Evolutionary conservation across 2,113 vertebrate genomes (phyloP).

Genomic region (Psittacula cyanocephala): DNA sequence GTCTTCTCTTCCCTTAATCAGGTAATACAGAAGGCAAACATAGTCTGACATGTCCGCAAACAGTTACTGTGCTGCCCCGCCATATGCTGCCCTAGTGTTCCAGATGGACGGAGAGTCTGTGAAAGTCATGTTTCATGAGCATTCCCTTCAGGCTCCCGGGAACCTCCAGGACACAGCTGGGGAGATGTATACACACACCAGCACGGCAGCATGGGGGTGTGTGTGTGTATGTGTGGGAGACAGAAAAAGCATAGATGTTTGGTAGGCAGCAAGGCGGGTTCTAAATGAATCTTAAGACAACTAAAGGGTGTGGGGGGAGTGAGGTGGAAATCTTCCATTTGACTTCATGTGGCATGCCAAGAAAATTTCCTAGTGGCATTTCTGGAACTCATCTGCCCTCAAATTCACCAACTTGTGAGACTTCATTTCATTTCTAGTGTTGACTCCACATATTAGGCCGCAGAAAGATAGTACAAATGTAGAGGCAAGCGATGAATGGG

Average conservation of each 20-base stretch:
- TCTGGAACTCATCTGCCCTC: not conserved
- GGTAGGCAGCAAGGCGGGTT: not conserved
- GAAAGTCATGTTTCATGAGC: slow-evolving; percentile 69
- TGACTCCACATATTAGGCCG: not conserved
- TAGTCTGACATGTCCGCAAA: slow-evolving; percentile 42
- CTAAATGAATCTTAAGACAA: not conserved
- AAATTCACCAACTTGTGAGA: not conserved
- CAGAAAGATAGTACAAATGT: not conserved
- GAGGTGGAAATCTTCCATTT: not conserved
- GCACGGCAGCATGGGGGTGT: not conserved
- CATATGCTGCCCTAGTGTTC: slow-evolving; percentile 60
- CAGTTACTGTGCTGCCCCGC: slow-evolving; percentile 29
- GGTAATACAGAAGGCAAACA: slow-evolving; percentile 35
- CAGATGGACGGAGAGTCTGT: slow-evolving; percentile 60
- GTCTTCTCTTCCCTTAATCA: slow-evolving; percentile 32
- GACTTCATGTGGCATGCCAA: not conserved
- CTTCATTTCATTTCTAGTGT: not conserved
- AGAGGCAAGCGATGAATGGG: not conserved
- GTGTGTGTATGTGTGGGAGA: not conserved
- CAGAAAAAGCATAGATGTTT: not conserved
- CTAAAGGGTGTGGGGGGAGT: not conserved
- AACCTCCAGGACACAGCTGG: slow-evolving; percentile 66
- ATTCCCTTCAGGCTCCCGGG: slow-evolving; percentile 56
- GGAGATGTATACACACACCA: slow-evolving; percentile 28
- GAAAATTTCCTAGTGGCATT: not conserved